Base-by-base conservation (phyloP, 2,797 vertebrate genomes). In the Rhabdomys pumilio region DNA sequence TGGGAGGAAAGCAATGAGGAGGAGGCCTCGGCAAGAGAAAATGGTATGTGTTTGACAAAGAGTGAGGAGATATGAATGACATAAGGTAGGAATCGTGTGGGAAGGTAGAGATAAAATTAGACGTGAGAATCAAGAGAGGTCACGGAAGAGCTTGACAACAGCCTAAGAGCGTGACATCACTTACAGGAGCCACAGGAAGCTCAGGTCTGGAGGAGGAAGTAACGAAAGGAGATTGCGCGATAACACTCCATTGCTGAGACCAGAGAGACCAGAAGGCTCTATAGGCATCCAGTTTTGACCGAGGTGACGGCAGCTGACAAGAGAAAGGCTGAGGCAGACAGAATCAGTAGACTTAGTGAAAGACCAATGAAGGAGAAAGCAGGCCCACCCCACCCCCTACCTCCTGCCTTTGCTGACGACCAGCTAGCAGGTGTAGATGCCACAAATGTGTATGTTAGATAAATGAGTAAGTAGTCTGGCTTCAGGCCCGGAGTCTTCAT, bases 71-170 rank as follows among this genome's bases (percentile, higher is more conserved):
- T 8, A 20, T 9, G 9, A 38, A 17, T 44, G 4, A 79, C 15
- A 63, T 50, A 72, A 55, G 20, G 53, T 69, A 41, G 72, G 69
- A 65, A 88, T 75, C 77, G 0, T 17, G 19, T 47, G 80, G 67
- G 76, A 90, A 89, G 82, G 29, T 0, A 53, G 44, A 82, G 88
- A 86, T 63, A 86, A 90, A 93, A 82, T 75, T 82, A 96, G 89
- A 79, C 3, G 6, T 10, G 38, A 92, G 47, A 55, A 44, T 44
- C 85, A 91, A 67, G 63, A 63, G 59, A 50, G 55, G 41, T 20
- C 53, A 90, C 38, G 73, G 34, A 82, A 86, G 91, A 81, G 38
- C 72, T 81, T 94, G 72, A 83, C 50, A 34, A 84, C 0, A 12
- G 11, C 65, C n/a, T 88, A 10, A 88, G 77, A 61, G 26, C 59